Conservation (phyloP, 2,113 vertebrate species). For the Nyctereutes procyonoides region DNA sequence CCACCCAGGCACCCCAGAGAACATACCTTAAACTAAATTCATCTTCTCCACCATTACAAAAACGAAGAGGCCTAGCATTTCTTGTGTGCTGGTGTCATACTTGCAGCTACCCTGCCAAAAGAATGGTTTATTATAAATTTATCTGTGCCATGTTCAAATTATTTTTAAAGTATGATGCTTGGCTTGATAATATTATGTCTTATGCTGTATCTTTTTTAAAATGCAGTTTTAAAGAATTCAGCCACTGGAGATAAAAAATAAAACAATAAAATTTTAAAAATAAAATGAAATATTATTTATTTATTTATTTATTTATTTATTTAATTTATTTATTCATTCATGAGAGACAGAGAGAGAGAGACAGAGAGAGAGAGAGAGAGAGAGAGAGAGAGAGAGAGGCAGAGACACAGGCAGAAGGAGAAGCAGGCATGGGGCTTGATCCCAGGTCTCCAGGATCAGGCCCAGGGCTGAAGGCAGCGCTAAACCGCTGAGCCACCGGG, state of each 20-base stretch:
- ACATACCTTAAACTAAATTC: slow-evolving; percentile 24
- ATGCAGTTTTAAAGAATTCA: not conserved
- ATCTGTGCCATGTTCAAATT: not conserved
- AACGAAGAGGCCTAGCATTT: slow-evolving; percentile 15
- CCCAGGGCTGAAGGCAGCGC: no score
- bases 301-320: no score
- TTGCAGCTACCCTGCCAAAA: not conserved
- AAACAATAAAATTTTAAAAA: not conserved
- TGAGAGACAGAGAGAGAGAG: no score
- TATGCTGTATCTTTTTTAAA: not conserved
- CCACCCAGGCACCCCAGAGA: not conserved
- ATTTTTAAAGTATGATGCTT: not conserved
- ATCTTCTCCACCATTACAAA: slow-evolving; percentile 37
- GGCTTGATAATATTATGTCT: not conserved
- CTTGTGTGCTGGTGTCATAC: not conserved
- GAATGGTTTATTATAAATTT: not conserved
- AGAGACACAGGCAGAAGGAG: no score
- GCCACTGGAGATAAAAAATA: not conserved
- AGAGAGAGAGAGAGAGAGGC: no score
- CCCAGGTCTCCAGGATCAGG: no score
- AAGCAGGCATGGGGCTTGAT: no score
- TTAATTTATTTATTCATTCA: no score
- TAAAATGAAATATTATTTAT: not conserved
- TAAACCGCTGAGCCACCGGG: no score
- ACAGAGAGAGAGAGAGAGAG: no score